Conservation (phyloP, 2,888 invertebrate genomes). For the Agriopis marginaria region DNA sequence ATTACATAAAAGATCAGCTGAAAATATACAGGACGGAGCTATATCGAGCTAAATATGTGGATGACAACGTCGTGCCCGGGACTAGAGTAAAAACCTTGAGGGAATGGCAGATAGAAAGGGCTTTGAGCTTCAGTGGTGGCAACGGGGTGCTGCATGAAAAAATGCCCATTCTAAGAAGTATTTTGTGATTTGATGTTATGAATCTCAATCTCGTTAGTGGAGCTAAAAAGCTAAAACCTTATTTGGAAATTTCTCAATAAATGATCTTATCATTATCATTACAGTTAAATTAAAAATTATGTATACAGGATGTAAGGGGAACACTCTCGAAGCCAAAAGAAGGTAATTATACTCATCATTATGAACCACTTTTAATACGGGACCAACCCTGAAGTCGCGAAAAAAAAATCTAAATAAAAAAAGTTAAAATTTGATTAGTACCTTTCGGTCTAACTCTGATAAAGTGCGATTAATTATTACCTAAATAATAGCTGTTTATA, state of each 20-base stretch:
- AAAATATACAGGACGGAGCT: conserved; percentile 65
- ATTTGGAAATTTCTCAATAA: background rate
- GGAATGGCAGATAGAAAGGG: conserved; percentile 77
- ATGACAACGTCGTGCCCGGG: conserved; percentile 69
- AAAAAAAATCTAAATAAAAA: too few species aligned
- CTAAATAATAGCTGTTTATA: background rate
- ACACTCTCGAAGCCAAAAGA: too few species aligned
- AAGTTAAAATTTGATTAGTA: too few species aligned
- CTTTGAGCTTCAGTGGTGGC: conserved; percentile 51
- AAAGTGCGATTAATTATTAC: too few species aligned
- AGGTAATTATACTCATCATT: too few species aligned
- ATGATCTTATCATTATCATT: background rate
- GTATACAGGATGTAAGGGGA: too few species aligned
- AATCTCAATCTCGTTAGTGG: background rate
- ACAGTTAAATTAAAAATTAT: background rate
- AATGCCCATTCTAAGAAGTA: conserved; percentile 58
- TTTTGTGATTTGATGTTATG: conserved; percentile 47
- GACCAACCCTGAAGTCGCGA: too few species aligned
- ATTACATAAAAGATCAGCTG: conserved; percentile 72
- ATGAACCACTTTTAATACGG: too few species aligned
- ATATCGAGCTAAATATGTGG: conserved; percentile 67
- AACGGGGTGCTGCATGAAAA: conserved; percentile 50
- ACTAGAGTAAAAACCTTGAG: conserved; percentile 70
- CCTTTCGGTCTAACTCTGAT: too few species aligned
- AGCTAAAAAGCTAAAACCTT: background rate